Evolutionary conservation across 2,797 vertebrate genomes (phyloP).

Genomic region (Pteropus rufus): DNA sequence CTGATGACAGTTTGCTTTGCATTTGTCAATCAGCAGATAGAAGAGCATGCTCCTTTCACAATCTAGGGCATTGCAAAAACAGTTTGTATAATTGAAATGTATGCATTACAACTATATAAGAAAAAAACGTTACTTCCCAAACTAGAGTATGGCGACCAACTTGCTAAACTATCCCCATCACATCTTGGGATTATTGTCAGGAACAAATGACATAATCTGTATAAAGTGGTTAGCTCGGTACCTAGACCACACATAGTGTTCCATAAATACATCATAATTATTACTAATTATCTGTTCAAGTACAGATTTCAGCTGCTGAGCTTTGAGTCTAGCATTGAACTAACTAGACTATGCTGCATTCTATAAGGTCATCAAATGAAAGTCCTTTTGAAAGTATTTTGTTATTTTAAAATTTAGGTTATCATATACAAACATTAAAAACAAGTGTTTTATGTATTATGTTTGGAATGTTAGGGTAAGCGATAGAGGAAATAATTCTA

Average conservation of each 20-base stretch:
- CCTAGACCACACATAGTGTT: background rate
- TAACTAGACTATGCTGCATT: background rate
- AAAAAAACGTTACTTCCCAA: background rate
- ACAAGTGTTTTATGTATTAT: background rate
- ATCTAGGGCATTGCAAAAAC: background rate
- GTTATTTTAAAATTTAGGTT: conserved; percentile 9
- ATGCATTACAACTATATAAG: background rate
- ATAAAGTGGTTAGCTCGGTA: background rate
- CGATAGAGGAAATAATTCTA: background rate
- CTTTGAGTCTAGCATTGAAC: background rate
- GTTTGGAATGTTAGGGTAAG: background rate
- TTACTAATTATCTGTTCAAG: background rate
- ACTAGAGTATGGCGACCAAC: background rate
- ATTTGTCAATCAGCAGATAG: background rate
- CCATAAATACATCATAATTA: background rate
- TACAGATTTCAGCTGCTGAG: background rate
- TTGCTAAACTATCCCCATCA: background rate
- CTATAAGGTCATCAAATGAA: background rate
- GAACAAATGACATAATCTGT: background rate
- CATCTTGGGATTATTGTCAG: background rate
- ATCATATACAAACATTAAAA: background rate
- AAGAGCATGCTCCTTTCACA: background rate
- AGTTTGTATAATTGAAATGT: background rate
- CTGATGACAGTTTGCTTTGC: background rate
- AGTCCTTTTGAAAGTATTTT: background rate